These are phyloP conservation scores for Cyanoliseus patagonus DNA, from an alignment of 2,113 vertebrate genomes.

Conservation along the genomic window DNA sequence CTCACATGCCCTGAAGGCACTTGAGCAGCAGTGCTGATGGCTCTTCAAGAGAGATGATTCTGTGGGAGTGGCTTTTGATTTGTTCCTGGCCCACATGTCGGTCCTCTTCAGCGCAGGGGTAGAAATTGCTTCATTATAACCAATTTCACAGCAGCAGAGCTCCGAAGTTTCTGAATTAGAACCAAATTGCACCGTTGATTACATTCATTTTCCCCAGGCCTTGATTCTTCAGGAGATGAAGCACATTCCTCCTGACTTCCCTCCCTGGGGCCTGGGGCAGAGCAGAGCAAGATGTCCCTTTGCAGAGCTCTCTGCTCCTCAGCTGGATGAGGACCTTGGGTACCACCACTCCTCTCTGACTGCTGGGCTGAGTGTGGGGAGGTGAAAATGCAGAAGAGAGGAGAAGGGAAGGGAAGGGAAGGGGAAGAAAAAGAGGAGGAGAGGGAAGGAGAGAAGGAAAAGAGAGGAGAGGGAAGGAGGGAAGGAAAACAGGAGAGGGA, in stretches of 20 bases:
- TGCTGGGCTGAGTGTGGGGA: not conserved
- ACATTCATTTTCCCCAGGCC: not conserved
- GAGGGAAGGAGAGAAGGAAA: not conserved
- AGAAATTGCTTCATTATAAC: conserved; percentile 23
- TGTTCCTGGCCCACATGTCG: not conserved
- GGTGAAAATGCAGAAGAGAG: not conserved
- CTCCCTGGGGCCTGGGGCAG: not conserved
- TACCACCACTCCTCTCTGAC: not conserved
- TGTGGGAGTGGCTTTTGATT: not conserved
- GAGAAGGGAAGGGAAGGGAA: not conserved
- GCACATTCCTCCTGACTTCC: not conserved
- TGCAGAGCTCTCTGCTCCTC: not conserved
- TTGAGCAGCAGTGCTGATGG: not conserved
- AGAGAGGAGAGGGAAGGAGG: no score
- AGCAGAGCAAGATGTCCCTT: not conserved
- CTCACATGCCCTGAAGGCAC: not conserved
- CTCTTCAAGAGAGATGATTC: not conserved
- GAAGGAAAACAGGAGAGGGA: not conserved
- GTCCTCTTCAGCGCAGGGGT: not conserved
- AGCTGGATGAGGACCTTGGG: not conserved
- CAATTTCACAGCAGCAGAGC: conserved; percentile 12
- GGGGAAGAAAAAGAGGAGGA: not conserved
- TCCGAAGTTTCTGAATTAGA: conserved; percentile 1
- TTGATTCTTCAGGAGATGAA: not conserved
- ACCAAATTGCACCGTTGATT: not conserved